Evolutionary conservation across 92 coral and sea anemone species (phyloP), one percentile per base, ranked within the genome.

Genomic region (Pocillopora grandis): DNA sequence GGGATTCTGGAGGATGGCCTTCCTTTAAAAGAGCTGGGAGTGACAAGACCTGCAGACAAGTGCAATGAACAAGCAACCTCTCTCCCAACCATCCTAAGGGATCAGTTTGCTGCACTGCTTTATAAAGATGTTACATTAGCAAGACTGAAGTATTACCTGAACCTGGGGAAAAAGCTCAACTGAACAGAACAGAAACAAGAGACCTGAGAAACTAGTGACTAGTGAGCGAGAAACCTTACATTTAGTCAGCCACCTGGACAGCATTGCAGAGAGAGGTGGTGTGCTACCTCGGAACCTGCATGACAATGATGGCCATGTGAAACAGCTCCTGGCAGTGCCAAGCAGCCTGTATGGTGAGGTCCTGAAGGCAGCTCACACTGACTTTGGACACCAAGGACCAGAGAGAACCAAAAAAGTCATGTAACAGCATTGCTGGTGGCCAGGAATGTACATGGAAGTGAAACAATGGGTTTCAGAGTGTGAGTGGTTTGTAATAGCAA

Each of bases 311-410:
- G 31, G 31, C 31, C 31, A 27, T 27, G 31, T 27, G 31, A 27
- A 27, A 27, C 31, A 27, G 31, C 31, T 27, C 31, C 31, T 88
- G 42, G 66, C 88, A 20, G 87, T 91, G 58, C 90, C 92, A 20
- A 87, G 48, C 12, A 61, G 37, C 16, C 76, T 91, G 60, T 8
- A 27, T 27, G 31, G 31, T 27, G 68, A 85, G 14, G 87, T 86
- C 57, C 86, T 91, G 52, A 80, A 66, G 62, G 84, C 75, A 11
- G 84, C 84, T 17, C 87, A 88, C 55, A 77, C 81, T 15, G 63
- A 89, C 73, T 82, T 84, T 85, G 84, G 92, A 10, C 94, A 85
- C 62, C 92, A 88, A 72, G 94, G 94, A 7, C 82, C 71, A 66
- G 94, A 91, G 7, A 55, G 89, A 66, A 91, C 91, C 2, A 89